These are phyloP conservation scores for Parazoanthus darwini DNA, from an alignment of 92 coral and sea anemone species.

Conservation along the genomic window DNA sequence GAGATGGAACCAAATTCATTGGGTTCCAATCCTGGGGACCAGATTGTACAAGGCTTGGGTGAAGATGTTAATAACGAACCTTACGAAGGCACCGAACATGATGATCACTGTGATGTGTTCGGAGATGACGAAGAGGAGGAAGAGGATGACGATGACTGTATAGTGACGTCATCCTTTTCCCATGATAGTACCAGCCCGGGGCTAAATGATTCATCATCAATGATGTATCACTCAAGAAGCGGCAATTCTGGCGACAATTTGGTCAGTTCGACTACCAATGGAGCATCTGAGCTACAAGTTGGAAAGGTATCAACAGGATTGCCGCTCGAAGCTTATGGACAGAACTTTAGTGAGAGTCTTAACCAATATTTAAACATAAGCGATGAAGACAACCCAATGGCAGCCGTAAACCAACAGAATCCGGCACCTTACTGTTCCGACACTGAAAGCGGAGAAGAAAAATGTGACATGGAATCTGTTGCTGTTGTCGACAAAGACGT, in stretches of 20 bases:
- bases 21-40: slow-evolving; percentile 65
- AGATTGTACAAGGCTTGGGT: slow-evolving; percentile 42
- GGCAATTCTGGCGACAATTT: slow-evolving; percentile 59
- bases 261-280: slow-evolving; percentile 75
- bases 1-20: slow-evolving; percentile 87
- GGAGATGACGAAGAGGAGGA: slow-evolving; percentile 63
- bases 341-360: slow-evolving; percentile 39
- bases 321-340: slow-evolving; percentile 20
- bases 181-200: slow-evolving; percentile 78
- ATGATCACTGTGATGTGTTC: slow-evolving; percentile 53
- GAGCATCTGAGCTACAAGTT: slow-evolving; percentile 49
- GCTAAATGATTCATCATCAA: slow-evolving; percentile 53
- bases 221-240: slow-evolving; percentile 53
- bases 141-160: slow-evolving; percentile 83
- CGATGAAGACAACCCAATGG: slow-evolving; percentile 43
- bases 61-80: slow-evolving; percentile 34
- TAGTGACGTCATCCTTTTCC: slow-evolving; percentile 90
- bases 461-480: slow-evolving; percentile 18
- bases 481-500: neutral
- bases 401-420: slow-evolving; percentile 15
- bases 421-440: slow-evolving; percentile 40
- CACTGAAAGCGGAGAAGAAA: slow-evolving; percentile 20
- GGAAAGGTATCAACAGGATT: slow-evolving; percentile 38
- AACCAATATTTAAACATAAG: slow-evolving; percentile 32
- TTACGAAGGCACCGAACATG: slow-evolving; percentile 46